These are phyloP conservation scores for Oreochromis tanganicae DNA, from an alignment of 2,113 vertebrate species.

Conservation along the genomic window DNA sequence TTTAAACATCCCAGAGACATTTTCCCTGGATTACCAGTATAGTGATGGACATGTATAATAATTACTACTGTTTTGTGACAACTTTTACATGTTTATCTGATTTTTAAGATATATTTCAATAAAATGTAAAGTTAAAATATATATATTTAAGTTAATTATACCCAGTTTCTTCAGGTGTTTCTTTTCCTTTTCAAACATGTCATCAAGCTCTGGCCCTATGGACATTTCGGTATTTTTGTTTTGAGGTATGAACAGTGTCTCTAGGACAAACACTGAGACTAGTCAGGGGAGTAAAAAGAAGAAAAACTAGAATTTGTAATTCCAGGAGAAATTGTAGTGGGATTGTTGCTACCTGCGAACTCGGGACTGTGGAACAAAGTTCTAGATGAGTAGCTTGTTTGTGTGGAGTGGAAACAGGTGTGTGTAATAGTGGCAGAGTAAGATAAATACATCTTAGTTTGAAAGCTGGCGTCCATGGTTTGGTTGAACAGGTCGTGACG, in stretches of 20 bases:
- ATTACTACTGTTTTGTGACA: rapidly evolving
- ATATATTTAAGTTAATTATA: background rate
- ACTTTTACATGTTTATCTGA: background rate
- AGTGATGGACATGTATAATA: background rate
- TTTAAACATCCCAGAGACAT: background rate
- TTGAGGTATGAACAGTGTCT: rapidly evolving
- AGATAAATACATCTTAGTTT: no score
- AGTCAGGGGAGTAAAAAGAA: rapidly evolving
- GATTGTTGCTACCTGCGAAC: background rate
- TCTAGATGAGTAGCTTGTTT: background rate
- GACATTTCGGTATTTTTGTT: background rate
- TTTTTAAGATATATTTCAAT: background rate
- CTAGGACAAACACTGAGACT: background rate
- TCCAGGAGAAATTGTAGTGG: rapidly evolving
- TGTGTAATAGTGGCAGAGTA: no score
- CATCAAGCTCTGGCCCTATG: background rate
- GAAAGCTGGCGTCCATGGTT: no score
- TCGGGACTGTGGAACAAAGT: background rate
- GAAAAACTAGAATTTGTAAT: background rate
- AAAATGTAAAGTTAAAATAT: background rate
- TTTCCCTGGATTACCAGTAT: background rate
- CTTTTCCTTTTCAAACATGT: no score
- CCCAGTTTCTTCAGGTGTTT: no score
- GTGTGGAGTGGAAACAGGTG: no score
- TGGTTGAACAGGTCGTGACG: no score